A percentile compares a stretch with the other conserved stretches of the same genome.
These are phyloP conservation scores for Lasaia peninsularis DNA, from an alignment of 1,140 invertebrate species.

Conservation along the genomic window DNA sequence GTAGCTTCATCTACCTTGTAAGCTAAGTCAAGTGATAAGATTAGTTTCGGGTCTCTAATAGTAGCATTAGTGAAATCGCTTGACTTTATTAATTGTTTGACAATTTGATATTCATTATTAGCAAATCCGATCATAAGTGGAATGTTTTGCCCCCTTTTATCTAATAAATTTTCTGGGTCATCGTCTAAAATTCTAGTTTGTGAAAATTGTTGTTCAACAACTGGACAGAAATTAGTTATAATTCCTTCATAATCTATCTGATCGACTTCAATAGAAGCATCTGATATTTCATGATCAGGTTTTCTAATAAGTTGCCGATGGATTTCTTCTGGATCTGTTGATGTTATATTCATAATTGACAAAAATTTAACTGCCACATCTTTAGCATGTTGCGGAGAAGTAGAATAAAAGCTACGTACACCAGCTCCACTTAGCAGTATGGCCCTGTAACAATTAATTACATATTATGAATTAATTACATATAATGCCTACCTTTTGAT, in stretches of 20 bases:
- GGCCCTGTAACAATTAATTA: conserved; percentile 34
- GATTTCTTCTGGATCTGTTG: conserved; percentile 34
- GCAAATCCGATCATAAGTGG: too few species aligned
- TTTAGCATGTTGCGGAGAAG: conserved; percentile 37
- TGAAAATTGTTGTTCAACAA: too few species aligned
- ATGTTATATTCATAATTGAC: conserved; percentile 29
- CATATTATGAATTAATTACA: too few species aligned
- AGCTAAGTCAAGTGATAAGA: too few species aligned
- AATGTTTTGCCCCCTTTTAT: too few species aligned
- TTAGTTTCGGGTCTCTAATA: too few species aligned
- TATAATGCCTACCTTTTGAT: too few species aligned
- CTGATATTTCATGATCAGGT: conserved; percentile 38
- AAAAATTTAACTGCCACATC: conserved; percentile 30
- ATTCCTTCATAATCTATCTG: conserved; percentile 30
- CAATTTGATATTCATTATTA: not conserved
- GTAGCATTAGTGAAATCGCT: too few species aligned
- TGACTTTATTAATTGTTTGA: too few species aligned
- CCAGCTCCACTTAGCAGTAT: conserved; percentile 50
- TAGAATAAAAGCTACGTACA: conserved; percentile 32
- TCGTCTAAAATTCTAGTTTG: too few species aligned
- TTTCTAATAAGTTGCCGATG: conserved; percentile 33
- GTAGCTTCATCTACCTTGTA: too few species aligned
- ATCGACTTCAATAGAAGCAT: conserved; percentile 29
- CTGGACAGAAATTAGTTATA: conserved; percentile 21
- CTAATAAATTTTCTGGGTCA: too few species aligned